Evolutionary conservation across 2,888 invertebrate genomes (phyloP).

Genomic region (Epiblema foenella): DNA sequence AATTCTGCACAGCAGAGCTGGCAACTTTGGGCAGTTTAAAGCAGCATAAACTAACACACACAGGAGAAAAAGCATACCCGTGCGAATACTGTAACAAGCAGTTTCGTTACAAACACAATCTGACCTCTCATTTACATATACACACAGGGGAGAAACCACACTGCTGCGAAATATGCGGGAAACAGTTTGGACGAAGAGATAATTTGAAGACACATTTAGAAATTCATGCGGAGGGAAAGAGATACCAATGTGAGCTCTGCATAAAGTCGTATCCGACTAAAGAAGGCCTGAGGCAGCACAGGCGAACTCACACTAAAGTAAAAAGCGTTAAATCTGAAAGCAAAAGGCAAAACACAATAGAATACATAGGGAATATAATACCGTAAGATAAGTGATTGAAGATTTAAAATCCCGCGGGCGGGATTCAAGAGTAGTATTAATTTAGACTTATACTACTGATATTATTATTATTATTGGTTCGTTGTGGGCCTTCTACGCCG

Average conservation of each 20-base stretch:
- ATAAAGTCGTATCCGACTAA: constrained; percentile 22
- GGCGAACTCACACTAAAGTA: constrained; percentile 9
- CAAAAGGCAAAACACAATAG: constrained; percentile 2
- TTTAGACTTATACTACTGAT: too few species aligned
- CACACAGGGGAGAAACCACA: constrained; percentile 24
- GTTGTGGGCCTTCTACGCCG: too few species aligned
- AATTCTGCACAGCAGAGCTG: constrained; percentile 7
- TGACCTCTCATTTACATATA: constrained; percentile 7
- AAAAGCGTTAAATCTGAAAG: constrained; percentile 3
- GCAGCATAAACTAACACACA: constrained; percentile 2
- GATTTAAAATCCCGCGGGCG: too few species aligned
- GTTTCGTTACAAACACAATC: constrained; percentile 18
- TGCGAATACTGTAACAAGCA: constrained; percentile 18
- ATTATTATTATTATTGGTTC: too few species aligned
- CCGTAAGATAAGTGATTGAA: not conserved
- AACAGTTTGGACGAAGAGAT: constrained; percentile 18
- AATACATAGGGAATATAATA: not conserved
- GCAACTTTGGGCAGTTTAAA: constrained; percentile 12
- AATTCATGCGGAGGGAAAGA: constrained; percentile 7
- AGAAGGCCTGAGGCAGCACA: constrained; percentile 26
- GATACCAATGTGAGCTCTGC: constrained; percentile 16
- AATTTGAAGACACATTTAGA: constrained; percentile 22
- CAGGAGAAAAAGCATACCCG: constrained; percentile 1
- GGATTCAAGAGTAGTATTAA: too few species aligned
- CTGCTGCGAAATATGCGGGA: constrained; percentile 28